Base-by-base conservation (phyloP, 2,888 invertebrate genomes). In the Hipparchia sbordonii region DNA sequence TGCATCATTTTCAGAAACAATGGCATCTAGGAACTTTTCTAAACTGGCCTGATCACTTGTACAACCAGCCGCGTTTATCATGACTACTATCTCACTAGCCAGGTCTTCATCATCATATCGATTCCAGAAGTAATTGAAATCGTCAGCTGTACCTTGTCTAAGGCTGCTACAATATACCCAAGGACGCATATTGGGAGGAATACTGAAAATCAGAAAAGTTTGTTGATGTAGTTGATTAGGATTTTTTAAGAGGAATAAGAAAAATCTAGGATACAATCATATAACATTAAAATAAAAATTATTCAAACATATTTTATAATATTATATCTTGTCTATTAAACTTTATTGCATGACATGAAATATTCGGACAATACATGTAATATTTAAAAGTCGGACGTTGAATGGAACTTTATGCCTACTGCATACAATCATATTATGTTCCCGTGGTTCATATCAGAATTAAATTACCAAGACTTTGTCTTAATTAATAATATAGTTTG, bases 131-230 rank as follows among this genome's bases (percentile, higher is more conserved):
- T 92, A 95, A 6, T 95, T 83, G 95, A 97, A 98, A 76, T 97
- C 96, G 0, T 85, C 84, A 39, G 90, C 87, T 0, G 87, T 90
- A 0, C 96, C 97, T 69, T 95, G 85, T 45, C 95, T 94, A 3
- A 98, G 90, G 12, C 95, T 97, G 12, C 94, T 94, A 84, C 98
- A 98, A 88, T 97, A 98, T 7, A 97, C 96, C 72, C 95, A 94
- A 6, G 95, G 89, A 68, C 96, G 95, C 81, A 97, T 87, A 73
- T 93, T 93, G 0, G 93, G 73, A 68, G 78, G 78, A 33, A 78
- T 57, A 23, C 78, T 78, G 39, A 69, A 78, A 72, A 72, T 10
- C 5, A 70, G 39, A 6, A 2, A 48, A 23, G 13, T 13, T 56
- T 56, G 13, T 4, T 56, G 56, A 7, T 2, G 12, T 52, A 52